Conservation (phyloP, 30 jellyfish, hydroid and myxozoan species). For the Cassiopea andromeda region DNA sequence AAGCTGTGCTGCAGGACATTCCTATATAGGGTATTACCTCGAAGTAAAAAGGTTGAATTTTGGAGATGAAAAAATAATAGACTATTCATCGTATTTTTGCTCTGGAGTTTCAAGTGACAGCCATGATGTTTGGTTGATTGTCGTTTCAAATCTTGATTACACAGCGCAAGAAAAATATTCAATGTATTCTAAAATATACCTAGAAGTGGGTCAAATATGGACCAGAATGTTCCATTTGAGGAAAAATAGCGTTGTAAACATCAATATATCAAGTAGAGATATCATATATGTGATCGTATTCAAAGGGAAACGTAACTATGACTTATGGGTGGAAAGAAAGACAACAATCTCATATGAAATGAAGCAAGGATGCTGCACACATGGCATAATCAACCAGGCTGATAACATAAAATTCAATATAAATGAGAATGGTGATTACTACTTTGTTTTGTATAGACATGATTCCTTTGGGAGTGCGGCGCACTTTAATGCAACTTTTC, state of each 20-base stretch:
- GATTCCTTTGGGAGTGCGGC: conserved; percentile 45
- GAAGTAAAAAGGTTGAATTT: conserved; percentile 38
- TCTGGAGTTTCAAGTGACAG: conserved; percentile 47
- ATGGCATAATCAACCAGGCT: background rate
- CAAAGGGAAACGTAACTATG: conserved; percentile 45
- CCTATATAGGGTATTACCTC: conserved; percentile 75
- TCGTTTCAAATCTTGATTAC: conserved; percentile 3
- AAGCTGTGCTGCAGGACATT: conserved; percentile 41
- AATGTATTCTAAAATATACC: conserved; percentile 2
- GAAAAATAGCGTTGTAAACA: conserved; percentile 32
- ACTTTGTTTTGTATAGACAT: conserved; percentile 45
- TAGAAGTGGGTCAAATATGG: conserved; percentile 66
- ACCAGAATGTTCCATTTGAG: conserved; percentile 63
- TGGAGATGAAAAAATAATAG: conserved; percentile 68
- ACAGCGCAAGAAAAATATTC: conserved; percentile 16
- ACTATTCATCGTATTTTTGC: conserved; percentile 76
- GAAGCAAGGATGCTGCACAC: conserved; percentile 55
- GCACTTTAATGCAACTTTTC: background rate
- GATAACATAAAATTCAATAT: background rate
- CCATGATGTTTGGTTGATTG: conserved; percentile 46
- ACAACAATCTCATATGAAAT: conserved; percentile 47
- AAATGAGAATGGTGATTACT: conserved; percentile 42
- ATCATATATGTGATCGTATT: conserved; percentile 52
- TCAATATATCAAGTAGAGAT: conserved; percentile 26
- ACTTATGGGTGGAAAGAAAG: conserved; percentile 80